Evolutionary conservation across 2,797 vertebrate genomes (phyloP).

Genomic region (Eupleurogrammus muticus): DNA sequence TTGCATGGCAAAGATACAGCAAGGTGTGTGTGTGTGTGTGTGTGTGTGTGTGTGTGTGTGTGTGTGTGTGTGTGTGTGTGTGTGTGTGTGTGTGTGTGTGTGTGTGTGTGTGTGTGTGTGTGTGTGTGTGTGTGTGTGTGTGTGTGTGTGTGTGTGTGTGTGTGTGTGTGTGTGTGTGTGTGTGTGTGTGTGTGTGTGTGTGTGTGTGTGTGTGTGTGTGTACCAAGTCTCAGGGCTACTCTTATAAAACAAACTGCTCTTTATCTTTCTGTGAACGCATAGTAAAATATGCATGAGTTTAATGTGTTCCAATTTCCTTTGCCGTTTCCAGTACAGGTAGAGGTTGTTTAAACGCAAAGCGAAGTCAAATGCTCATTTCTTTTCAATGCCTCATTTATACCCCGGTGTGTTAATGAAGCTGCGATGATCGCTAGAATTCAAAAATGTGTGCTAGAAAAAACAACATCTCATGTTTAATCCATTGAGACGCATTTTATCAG

Average conservation of each 20-base stretch:
- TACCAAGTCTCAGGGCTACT: background rate
- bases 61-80: too few relatives aligned
- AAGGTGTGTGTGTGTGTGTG: constrained; percentile 1
- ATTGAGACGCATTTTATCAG: too few relatives aligned
- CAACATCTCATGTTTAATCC: too few relatives aligned
- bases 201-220: background rate
- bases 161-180: constrained; percentile 1
- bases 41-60: too few relatives aligned
- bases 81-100: background rate
- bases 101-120: background rate
- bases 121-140: background rate
- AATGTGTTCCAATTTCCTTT: constrained; percentile 36
- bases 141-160: background rate
- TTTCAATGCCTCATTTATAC: constrained; percentile 19
- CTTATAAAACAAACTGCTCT: constrained; percentile 17
- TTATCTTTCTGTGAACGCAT: constrained; percentile 42
- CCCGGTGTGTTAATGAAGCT: background rate
- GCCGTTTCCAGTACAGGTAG: constrained; percentile 11
- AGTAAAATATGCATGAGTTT: constrained; percentile 22
- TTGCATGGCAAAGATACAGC: constrained; percentile 18
- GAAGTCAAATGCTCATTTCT: constrained; percentile 19
- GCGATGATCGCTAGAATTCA: background rate
- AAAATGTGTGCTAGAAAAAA: too few relatives aligned
- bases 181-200: background rate
- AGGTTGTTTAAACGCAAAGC: constrained; percentile 7